These are phyloP conservation scores for Hirundo rustica DNA, from an alignment of 2,797 vertebrate genomes.

Conservation along the genomic window DNA sequence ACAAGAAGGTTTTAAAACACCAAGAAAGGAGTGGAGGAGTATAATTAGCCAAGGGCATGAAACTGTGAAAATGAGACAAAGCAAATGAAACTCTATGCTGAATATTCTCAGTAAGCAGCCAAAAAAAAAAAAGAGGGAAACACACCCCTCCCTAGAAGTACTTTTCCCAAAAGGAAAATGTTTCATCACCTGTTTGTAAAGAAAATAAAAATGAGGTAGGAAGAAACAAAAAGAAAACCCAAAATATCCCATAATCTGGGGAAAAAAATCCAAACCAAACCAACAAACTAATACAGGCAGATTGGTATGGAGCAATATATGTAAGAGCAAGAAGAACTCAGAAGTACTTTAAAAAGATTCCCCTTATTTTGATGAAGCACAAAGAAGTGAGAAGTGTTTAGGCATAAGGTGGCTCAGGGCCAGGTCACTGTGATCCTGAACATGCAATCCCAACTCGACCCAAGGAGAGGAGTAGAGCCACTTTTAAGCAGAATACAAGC, in stretches of 20 bases:
- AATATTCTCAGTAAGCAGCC: neutral
- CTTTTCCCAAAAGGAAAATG: neutral
- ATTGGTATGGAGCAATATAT: neutral
- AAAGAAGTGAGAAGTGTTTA: neutral
- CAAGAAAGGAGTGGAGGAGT: slow-evolving; percentile 1
- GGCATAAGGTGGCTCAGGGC: neutral
- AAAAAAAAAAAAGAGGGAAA: neutral
- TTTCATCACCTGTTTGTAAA: neutral
- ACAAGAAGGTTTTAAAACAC: slow-evolving; percentile 20
- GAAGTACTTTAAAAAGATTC: neutral
- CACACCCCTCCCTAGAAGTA: neutral
- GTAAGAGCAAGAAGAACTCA: neutral
- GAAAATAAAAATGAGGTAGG: neutral
- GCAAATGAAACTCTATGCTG: neutral
- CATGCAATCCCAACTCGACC: neutral
- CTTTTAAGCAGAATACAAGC: neutral
- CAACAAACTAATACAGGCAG: neutral
- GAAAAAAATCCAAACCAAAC: neutral
- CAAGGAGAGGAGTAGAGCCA: neutral
- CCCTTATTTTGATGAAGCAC: neutral
- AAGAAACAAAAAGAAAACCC: neutral
- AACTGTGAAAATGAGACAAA: slow-evolving; percentile 16
- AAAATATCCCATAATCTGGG: neutral
- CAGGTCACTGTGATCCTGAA: neutral
- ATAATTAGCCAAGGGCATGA: neutral